phyloP scores from a whole-genome alignment of 2,113 vertebrate species.

The Connochaetes taurinus region DNA sequence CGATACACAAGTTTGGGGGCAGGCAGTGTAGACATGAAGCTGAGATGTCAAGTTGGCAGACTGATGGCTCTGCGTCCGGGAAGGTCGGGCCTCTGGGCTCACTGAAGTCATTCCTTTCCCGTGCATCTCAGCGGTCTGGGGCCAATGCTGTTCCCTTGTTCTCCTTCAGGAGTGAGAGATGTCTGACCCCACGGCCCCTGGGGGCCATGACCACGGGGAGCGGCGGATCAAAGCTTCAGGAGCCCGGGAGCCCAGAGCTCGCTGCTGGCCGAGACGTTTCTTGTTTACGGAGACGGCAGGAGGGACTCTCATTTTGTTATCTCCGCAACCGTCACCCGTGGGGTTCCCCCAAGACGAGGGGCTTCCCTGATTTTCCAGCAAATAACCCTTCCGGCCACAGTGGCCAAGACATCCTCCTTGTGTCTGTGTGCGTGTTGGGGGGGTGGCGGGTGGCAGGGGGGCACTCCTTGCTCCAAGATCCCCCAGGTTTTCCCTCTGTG shows the following conservation, averaged over 20 bases:
- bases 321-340: rapidly evolving
- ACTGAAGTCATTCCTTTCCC: background rate
- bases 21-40: rapidly evolving
- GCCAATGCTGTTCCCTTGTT: background rate
- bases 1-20: background rate
- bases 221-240: rapidly evolving
- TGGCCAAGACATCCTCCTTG: background rate
- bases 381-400: background rate
- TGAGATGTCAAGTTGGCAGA: rapidly evolving
- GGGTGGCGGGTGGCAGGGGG: background rate
- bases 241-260: background rate
- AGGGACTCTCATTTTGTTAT: background rate
- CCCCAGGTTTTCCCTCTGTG: background rate
- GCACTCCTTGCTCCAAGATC: background rate
- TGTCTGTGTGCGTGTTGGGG: background rate
- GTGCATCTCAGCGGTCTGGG: background rate
- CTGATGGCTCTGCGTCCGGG: rapidly evolving
- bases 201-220: rapidly evolving
- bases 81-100: background rate
- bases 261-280: background rate
- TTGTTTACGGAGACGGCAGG: background rate
- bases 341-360: background rate
- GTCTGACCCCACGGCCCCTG: rapidly evolving
- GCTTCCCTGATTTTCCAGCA: background rate
- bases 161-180: background rate